Percentiles rank a stretch among this genome's conserved stretches.
Conservation (phyloP, 1,140 invertebrate genomes). For the Polypedilum pembai region DNA sequence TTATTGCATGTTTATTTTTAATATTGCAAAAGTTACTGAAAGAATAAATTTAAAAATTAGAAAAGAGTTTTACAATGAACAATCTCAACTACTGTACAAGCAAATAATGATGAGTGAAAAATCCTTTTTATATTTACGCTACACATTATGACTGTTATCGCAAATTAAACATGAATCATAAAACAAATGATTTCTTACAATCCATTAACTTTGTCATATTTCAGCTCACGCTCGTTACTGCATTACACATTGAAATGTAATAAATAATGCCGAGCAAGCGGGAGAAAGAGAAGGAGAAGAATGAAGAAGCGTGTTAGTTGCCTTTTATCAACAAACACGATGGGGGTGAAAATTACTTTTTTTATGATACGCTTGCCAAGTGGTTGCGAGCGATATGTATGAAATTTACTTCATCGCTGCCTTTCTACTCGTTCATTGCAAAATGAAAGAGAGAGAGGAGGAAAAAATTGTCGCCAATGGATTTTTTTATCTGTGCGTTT, state of each 20-base stretch:
- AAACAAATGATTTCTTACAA: constrained; percentile 26
- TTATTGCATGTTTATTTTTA: too few species aligned
- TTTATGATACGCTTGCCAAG: constrained; percentile 5
- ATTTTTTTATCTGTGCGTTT: too few species aligned
- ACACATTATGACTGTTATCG: neutral
- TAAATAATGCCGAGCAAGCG: neutral
- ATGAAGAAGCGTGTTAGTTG: too few species aligned
- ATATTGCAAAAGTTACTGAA: neutral
- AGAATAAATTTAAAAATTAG: too few species aligned
- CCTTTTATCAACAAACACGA: neutral
- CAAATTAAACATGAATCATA: constrained; percentile 14
- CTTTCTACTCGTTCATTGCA: too few species aligned
- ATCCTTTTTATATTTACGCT: neutral
- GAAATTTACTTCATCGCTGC: neutral
- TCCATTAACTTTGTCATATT: constrained; percentile 27
- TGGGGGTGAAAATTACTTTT: neutral
- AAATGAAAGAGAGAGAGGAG: too few species aligned
- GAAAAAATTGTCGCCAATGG: too few species aligned
- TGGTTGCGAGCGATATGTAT: neutral
- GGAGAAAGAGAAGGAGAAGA: neutral
- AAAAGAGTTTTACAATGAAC: too few species aligned
- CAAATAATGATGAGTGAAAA: too few species aligned
- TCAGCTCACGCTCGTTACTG: constrained; percentile 8
- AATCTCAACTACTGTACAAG: too few species aligned
- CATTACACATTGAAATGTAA: constrained; percentile 21